phyloP scores from a whole-genome alignment of 2,113 vertebrate genomes.

The Salvelinus namaycush region DNA sequence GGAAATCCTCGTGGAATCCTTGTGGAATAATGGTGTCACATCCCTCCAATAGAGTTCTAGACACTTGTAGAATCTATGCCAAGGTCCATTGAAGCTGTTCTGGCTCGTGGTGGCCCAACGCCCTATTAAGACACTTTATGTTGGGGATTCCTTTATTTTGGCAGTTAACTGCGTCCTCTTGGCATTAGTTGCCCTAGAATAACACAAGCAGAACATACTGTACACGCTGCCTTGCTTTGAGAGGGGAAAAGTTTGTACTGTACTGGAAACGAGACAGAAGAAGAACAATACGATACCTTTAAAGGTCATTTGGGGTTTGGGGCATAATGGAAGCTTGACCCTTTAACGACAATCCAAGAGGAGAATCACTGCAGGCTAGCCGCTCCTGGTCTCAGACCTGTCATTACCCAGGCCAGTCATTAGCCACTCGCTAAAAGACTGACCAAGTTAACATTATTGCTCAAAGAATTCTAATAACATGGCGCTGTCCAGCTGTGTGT shows the following conservation, averaged over 20 bases:
- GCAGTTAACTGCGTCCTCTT: background rate
- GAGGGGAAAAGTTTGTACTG: background rate
- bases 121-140: too few relatives aligned
- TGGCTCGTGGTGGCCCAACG: too few relatives aligned
- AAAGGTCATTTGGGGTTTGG: constrained; percentile 67
- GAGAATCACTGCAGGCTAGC: constrained; percentile 40
- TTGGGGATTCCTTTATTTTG: too few relatives aligned
- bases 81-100: too few relatives aligned
- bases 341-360: constrained; percentile 68
- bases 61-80: too few relatives aligned
- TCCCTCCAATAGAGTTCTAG: too few relatives aligned
- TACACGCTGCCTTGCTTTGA: too few relatives aligned
- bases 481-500: constrained; percentile 70
- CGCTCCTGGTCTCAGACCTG: background rate
- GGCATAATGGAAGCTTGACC: constrained; percentile 51
- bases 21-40: too few relatives aligned
- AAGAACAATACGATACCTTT: constrained; percentile 69
- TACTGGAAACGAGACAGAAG: constrained; percentile 39
- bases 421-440: constrained; percentile 72
- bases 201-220: background rate
- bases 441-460: constrained; percentile 72
- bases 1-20: too few relatives aligned
- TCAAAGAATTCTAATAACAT: constrained; percentile 78
- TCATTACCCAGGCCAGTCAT: constrained; percentile 74
- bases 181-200: background rate